Conservation (phyloP, 2,113 vertebrate genomes). For the Mirounga angustirostris region DNA sequence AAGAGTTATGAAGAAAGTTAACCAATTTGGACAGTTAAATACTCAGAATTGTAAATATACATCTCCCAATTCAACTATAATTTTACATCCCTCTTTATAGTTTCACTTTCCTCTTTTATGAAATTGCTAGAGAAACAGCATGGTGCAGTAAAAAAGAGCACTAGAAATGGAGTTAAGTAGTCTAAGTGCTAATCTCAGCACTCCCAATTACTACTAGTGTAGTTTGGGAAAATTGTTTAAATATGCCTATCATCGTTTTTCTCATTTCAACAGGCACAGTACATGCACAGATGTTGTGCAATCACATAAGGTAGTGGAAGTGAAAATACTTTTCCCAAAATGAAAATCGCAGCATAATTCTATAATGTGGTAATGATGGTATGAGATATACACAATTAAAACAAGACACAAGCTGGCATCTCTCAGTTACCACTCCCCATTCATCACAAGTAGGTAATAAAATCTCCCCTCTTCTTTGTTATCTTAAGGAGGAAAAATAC, state of each 20-base stretch:
- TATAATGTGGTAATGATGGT: not conserved
- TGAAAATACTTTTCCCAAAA: not conserved
- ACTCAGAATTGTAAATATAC: not conserved
- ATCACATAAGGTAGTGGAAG: not conserved
- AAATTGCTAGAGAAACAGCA: not conserved
- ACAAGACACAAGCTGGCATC: not conserved
- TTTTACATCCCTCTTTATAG: not conserved
- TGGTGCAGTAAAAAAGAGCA: not conserved
- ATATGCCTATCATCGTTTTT: not conserved
- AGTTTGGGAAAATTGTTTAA: not conserved
- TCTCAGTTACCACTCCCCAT: not conserved
- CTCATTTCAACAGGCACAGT: not conserved
- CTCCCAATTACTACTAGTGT: not conserved
- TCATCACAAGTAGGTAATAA: not conserved
- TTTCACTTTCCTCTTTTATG: not conserved
- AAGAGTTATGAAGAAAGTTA: not conserved
- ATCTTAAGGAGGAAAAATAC: not conserved
- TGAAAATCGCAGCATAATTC: not conserved
- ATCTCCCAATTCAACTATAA: not conserved
- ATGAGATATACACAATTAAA: not conserved
- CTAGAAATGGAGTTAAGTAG: not conserved
- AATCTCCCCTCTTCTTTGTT: not conserved
- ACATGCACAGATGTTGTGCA: not conserved
- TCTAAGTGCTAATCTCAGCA: not conserved
- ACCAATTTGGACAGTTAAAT: not conserved